A percentile compares a stretch with the other conserved stretches of the same genome.
Evolutionary conservation across 2,888 invertebrate species (phyloP).

Genomic region (Chaetogeoica ovagalla): DNA sequence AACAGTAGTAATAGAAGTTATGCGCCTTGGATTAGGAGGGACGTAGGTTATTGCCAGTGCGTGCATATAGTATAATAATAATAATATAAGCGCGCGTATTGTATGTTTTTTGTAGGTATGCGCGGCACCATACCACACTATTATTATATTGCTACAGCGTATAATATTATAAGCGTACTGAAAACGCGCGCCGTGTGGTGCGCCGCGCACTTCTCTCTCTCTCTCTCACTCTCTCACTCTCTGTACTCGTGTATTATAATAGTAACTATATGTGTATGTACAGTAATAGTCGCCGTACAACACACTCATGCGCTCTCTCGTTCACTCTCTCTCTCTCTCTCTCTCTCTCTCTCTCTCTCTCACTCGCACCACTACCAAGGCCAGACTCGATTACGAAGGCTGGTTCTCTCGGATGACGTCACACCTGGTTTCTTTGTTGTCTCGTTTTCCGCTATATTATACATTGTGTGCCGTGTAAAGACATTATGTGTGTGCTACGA

Average conservation of each 20-base stretch:
- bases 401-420: slow-evolving; percentile 47
- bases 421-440: slow-evolving; percentile 53
- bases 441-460: slow-evolving; percentile 53
- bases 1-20: neutral
- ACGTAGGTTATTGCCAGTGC: neutral
- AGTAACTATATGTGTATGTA: too few species aligned
- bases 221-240: too few species aligned
- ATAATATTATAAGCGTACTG: too few species aligned
- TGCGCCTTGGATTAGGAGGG: neutral
- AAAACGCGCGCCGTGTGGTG: too few species aligned
- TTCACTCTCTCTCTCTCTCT: too few species aligned
- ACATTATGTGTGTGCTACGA: slow-evolving; percentile 2
- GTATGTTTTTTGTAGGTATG: neutral
- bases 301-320: too few species aligned
- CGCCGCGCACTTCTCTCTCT: too few species aligned
- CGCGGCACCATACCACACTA: too few species aligned
- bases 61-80: neutral
- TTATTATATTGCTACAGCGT: too few species aligned
- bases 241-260: too few species aligned
- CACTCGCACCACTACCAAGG: slow-evolving; percentile 30
- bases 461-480: neutral
- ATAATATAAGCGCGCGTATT: neutral
- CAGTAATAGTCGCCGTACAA: too few species aligned
- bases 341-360: too few species aligned
- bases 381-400: slow-evolving; percentile 39